Conservation (phyloP, 2,888 invertebrate genomes). For the Opisthograptis luteolata region DNA sequence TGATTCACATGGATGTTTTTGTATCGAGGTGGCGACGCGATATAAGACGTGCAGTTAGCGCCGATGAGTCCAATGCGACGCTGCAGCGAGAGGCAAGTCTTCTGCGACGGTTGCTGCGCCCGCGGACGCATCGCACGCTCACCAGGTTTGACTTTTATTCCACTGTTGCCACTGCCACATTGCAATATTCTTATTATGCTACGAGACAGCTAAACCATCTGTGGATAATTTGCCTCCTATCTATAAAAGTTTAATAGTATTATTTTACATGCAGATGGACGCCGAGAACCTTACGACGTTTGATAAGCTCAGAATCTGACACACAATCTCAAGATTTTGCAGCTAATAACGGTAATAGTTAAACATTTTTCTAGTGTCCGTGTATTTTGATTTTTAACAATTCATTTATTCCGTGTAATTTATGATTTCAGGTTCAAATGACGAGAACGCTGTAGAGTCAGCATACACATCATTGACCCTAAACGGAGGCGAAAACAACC, state of each 20-base stretch:
- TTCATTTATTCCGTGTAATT: background rate
- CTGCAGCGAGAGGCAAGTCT: conserved; percentile 65
- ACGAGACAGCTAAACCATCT: too few species aligned
- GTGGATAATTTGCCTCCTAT: too few species aligned
- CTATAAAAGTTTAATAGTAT: background rate
- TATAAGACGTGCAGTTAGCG: conserved; percentile 72
- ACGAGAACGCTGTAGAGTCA: conserved; percentile 26
- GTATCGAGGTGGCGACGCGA: conserved; percentile 61
- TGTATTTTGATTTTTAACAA: background rate
- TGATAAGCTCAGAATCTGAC: conserved; percentile 69
- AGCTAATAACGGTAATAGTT: conserved; percentile 52
- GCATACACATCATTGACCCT: conserved; percentile 61
- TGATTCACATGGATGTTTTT: too few species aligned
- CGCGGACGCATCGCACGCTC: conserved; percentile 58
- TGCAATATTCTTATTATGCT: too few species aligned
- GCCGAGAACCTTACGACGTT: conserved; percentile 63
- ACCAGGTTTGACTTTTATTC: conserved; percentile 48
- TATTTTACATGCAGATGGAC: conserved; percentile 61
- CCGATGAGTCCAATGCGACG: conserved; percentile 63
- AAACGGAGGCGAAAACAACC: conserved; percentile 63
- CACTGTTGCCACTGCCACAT: too few species aligned
- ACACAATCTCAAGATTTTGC: conserved; percentile 52
- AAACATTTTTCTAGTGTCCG: background rate
- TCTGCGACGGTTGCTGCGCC: conserved; percentile 57
- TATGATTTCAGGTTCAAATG: conserved; percentile 10